Percentiles rank a stretch among this genome's conserved stretches.
These are phyloP conservation scores for Agriopis leucophaearia DNA, from an alignment of 2,888 invertebrate species.

Conservation along the genomic window DNA sequence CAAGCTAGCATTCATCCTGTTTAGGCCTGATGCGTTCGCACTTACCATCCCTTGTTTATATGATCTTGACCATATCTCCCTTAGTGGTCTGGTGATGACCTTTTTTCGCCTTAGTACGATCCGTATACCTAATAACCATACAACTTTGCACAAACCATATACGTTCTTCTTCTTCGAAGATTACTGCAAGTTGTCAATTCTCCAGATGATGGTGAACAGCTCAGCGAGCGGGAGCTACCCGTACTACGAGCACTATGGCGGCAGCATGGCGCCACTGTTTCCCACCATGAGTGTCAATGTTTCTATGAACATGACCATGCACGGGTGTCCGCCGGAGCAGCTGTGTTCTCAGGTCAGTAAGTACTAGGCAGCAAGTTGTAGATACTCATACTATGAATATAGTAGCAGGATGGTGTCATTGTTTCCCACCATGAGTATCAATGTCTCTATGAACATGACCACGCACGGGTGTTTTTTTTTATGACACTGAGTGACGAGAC, in stretches of 20 bases:
- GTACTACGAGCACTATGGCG: conserved; percentile 82
- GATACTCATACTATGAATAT: conserved; percentile 82
- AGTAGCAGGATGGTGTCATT: conserved; percentile 77
- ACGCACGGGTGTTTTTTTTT: conserved; percentile 96
- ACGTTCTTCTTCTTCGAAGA: too few species aligned
- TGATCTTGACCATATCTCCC: too few species aligned
- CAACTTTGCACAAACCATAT: too few species aligned
- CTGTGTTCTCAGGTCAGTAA: conserved; percentile 88
- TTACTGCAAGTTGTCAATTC: neutral
- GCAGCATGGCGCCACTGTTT: conserved; percentile 85
- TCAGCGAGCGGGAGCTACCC: conserved; percentile 73
- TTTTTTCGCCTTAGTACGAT: too few species aligned
- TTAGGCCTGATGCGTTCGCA: too few species aligned
- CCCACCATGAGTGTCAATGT: conserved; percentile 99
- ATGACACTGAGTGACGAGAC: too few species aligned
- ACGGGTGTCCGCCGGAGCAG: conserved; percentile 89
- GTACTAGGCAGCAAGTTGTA: conserved; percentile 25
- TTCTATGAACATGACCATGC: conserved; percentile 99
- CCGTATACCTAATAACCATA: too few species aligned
- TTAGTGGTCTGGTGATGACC: too few species aligned
- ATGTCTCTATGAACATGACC: conserved; percentile 99
- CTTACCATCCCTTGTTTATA: too few species aligned
- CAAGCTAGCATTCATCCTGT: too few species aligned
- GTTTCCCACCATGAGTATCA: conserved; percentile 98
- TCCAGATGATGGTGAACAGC: conserved; percentile 88